Base-by-base conservation (phyloP, 2,113 vertebrate genomes). In the Forbesichthys papilliferus region DNA sequence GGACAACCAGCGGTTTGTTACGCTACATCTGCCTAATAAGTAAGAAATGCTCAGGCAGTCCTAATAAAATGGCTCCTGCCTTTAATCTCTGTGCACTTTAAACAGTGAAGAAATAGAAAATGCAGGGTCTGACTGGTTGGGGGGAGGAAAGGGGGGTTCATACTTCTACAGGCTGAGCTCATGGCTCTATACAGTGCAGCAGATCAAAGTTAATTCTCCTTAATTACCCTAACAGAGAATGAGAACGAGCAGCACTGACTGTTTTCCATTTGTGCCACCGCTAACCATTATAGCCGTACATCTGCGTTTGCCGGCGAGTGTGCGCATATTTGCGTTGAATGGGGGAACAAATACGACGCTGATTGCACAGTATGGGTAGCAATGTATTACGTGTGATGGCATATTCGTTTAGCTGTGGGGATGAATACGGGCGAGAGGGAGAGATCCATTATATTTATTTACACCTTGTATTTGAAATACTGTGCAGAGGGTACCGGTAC, bases 131-230 rank as follows among this genome's bases (percentile, higher is more conserved):
- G 81, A 78, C 76, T 84, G 56, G 69, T 69, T 80, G 82, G 66
- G 72, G 12, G 11, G 14, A 16, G 10, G 18, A 7, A 0, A 16
- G 34, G 36, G 64, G 13, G 78, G 82, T 68, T 66, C 78, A 42
- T 68, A 64, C 64, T 79, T 82, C 71, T 66, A 68, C 66, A 66
- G 61, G 72, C 74, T 66, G 75, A 69, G 65, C 80, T 55, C 8
- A 80, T 64, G 70, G 68, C 64, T 55, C 53, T 60, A 76, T 61
- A 69, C 62, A 66, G 77, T 73, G 81, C 55, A 14, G 72, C 74
- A 84, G 86, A 87, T 88, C 82, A 88, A 90, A 89, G 85, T 88
- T 81, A 88, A 88, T 85, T 90, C 89, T 75, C 84, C 79, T 87
- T 91, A 91, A 92, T 90, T 89, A 86, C 82, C 68, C 62, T 73